Base-by-base conservation (phyloP, 1,140 invertebrate genomes). In the Samia ricini region DNA sequence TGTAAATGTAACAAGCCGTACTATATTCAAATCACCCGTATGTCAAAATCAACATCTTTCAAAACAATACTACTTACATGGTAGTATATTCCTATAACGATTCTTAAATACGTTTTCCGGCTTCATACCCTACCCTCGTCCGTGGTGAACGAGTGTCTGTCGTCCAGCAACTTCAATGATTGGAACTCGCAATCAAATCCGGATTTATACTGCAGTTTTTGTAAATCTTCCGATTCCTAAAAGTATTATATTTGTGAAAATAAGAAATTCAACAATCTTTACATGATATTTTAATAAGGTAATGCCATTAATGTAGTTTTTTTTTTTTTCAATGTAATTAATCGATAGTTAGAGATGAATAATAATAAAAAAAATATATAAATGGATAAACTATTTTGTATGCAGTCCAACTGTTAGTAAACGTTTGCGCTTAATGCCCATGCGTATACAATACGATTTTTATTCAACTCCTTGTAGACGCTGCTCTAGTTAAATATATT, bases 151-250 rank as follows among this genome's bases (percentile, higher is more conserved):
- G 97, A 91, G 90, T 98, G 95, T 69, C 97, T 95, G 63, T 96
- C 97, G 85, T 99, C 98, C 79, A 98, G 94, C 79, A 98, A 96
- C 76, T 99, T 98, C 54, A 99, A 88, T 54, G 95, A 96, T 91
- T 99, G 97, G 91, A 99, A 99, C 91, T 99, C 98, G 87, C 98
- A 98, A 95, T 98, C 99, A 84, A 99, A 99, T 2, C 98, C 98
- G 42, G 63, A 71, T 49, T 73, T 81, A 42, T 64, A 66, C 5
- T 80, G 66, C 29, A 73, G 7, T 61, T 76, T 73, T 54, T 70
- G 71, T 18, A 60, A 65, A 62, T 83, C 72, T 71, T 87, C 76
- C 75, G 83, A 70, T 92, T 93, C 73, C 93, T 88, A 59, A 6
- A 68, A 64, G 24, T n/a, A 63, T 15, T n/a, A n/a, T n/a, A n/a